Base-by-base conservation (phyloP, 23 tunicate genomes). In the Botrylloides violaceus region DNA sequence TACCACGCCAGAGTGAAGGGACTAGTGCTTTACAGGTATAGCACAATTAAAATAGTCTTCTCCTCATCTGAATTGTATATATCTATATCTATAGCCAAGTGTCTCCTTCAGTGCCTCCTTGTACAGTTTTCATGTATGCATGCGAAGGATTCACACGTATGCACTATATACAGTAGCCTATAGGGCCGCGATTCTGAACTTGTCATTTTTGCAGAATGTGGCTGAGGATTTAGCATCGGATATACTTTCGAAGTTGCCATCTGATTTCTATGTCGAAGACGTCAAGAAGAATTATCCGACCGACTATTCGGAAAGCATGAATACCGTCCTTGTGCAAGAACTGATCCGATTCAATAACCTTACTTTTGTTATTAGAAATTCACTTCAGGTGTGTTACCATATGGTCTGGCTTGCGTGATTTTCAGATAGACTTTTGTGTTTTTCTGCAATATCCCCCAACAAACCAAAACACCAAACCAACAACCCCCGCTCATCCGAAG, bases 291-390 rank as follows among this genome's bases (percentile, higher is more conserved):
- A 80, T 80, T 87, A 87, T 50, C 95, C 95, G 0, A 87, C 86
- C 15, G 95, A 87, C 50, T 87, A 87, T 66, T 38, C 79, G 21
- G 95, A 87, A 39, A 87, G 95, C 53, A 87, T 87, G 86, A 87
- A 87, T 77, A 87, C 95, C 5, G 86, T 87, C 15, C 80, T 87
- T 24, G 79, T 49, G 27, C 95, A 87, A 64, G 95, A 87, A 76
- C 77, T 87, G 4, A 80, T 80, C 50, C 75, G 95, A 71, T 87
- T 87, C 35, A 87, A 87, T 34, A 35, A 70, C 31, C 82, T 87
- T 9, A 87, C 95, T 9, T 58, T 72, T 0, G 86, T 87, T 3
- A 84, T 87, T 12, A 76, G 84, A 23, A 66, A 79, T 56, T 79
- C 81, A 39, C 65, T 80, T 27, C 85, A 80, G 50, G 85, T 80